Evolutionary conservation across 1,140 invertebrate genomes (phyloP), one percentile per base, ranked within the genome.

Genomic region (Drosophila busckii): DNA sequence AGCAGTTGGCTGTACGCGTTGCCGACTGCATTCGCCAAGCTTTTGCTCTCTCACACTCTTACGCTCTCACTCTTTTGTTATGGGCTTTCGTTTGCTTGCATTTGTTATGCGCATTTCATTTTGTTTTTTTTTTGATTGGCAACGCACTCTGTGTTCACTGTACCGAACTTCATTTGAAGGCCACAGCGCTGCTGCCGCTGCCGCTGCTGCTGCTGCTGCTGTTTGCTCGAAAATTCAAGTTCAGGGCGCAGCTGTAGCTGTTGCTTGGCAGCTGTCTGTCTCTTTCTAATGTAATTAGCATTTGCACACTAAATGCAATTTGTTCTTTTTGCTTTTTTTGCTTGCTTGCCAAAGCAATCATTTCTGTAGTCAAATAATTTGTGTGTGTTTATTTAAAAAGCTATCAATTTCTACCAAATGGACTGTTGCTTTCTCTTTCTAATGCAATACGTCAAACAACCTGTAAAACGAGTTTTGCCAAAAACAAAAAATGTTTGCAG

Each of bases 121-220:
- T 52, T 59, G n/a, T 19, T 5, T 53, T 35, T 49, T n/a, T n/a
- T n/a, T n/a, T n/a, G n/a, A n/a, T n/a, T n/a, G n/a, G n/a, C n/a
- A n/a, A n/a, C n/a, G n/a, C 40, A 54, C 29, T 34, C 40, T 23
- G 58, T 46, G 29, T 45, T 59, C 35, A 45, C 68, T 66, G 55
- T 73, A 67, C 62, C 49, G 49, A 73, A 60, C 69, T 52, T 67
- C 50, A 55, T 56, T 68, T 62, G 62, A 70, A 73, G 69, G 69
- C 62, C 69, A 40, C 22, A 15, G 15, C 20, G 34, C 41, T 22
- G 32, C 15, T 23, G 23, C 42, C 22, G 38, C 37, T 31, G 23
- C 40, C 32, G 20, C 29, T 25, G 35, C 38, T 38, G 15, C 17
- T 7, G 31, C 37, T 45, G 9, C 16, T 50, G 13, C 35, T 37